These are phyloP conservation scores for Plodia interpunctella DNA, from an alignment of 1,140 invertebrate species.

Conservation along the genomic window DNA sequence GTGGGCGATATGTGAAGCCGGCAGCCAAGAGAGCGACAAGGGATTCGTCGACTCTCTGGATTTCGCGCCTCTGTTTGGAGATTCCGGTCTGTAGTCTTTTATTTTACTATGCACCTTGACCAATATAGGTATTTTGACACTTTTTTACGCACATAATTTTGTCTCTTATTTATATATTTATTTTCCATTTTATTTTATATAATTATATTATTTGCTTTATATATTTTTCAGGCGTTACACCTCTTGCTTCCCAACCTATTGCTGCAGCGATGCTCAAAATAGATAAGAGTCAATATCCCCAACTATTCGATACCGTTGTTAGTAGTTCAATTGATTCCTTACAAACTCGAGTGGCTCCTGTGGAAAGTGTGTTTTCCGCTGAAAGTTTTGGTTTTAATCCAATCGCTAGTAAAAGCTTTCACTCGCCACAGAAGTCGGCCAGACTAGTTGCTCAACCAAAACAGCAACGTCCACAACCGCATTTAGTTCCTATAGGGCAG, in stretches of 20 bases:
- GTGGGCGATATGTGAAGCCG: constrained; percentile 55
- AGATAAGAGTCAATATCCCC: constrained; percentile 68
- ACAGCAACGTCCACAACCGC: constrained; percentile 34
- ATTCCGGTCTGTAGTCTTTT: constrained; percentile 27
- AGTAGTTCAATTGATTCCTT: constrained; percentile 70
- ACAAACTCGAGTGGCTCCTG: constrained; percentile 54
- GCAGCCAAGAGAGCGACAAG: constrained; percentile 44
- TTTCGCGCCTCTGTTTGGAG: constrained; percentile 54
- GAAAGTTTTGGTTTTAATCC: constrained; percentile 70
- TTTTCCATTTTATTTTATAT: background rate
- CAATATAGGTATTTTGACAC: constrained; percentile 14
- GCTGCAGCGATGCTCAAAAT: constrained; percentile 59
- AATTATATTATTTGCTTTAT: constrained; percentile 10
- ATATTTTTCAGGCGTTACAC: constrained; percentile 63
- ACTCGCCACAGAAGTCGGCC: constrained; percentile 41
- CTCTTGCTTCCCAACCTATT: constrained; percentile 64
- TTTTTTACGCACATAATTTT: constrained; percentile 23
- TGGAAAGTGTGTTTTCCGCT: constrained; percentile 58
- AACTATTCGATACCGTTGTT: constrained; percentile 65
- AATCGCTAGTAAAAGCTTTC: constrained; percentile 66
- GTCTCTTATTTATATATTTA: constrained; percentile 9
- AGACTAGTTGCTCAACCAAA: constrained; percentile 41
- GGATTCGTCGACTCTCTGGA: constrained; percentile 64
- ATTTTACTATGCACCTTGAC: constrained; percentile 26
- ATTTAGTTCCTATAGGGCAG: constrained; percentile 40